phyloP scores from a whole-genome alignment of 2,797 vertebrate species.

The Clarias platycephalus region DNA sequence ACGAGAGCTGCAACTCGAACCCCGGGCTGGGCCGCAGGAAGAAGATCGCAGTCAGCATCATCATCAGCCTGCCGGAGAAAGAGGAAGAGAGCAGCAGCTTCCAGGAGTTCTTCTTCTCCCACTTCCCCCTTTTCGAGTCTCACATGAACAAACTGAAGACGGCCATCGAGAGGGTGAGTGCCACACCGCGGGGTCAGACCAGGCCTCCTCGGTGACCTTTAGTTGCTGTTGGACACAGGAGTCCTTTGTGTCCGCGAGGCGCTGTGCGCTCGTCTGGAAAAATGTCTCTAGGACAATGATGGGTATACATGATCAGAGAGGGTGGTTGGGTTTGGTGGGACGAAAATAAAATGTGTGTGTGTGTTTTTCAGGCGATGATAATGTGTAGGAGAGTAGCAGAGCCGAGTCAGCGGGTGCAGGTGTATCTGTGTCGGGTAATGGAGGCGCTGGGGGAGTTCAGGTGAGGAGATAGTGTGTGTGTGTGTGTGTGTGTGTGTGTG shows the following conservation, averaged over 20 bases:
- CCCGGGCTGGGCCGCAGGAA: constrained; percentile 81
- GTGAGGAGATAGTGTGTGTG: constrained; percentile 63
- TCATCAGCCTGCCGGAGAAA: constrained; percentile 80
- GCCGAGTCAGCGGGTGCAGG: constrained; percentile 82
- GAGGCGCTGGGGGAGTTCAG: constrained; percentile 85
- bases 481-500: background rate
- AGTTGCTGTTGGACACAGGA: background rate
- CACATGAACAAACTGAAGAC: constrained; percentile 87
- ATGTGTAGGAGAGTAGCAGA: constrained; percentile 84
- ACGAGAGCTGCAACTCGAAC: constrained; percentile 81
- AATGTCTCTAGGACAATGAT: constrained; percentile 24
- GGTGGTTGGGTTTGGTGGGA: constrained; percentile 3
- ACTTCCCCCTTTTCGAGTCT: constrained; percentile 85
- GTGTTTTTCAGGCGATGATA: constrained; percentile 79
- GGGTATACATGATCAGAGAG: constrained; percentile 8
- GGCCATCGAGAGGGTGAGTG: constrained; percentile 82
- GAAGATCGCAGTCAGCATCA: constrained; percentile 83
- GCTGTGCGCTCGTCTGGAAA: background rate
- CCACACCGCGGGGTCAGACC: background rate
- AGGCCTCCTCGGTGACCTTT: constrained; percentile 20
- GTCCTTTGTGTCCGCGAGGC: background rate
- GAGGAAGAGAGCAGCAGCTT: constrained; percentile 80
- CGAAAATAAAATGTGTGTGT: constrained; percentile 19
- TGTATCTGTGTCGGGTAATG: constrained; percentile 84
- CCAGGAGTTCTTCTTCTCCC: constrained; percentile 78